Conservation (phyloP, 2,888 invertebrate genomes). For the Coleophora deauratella region DNA sequence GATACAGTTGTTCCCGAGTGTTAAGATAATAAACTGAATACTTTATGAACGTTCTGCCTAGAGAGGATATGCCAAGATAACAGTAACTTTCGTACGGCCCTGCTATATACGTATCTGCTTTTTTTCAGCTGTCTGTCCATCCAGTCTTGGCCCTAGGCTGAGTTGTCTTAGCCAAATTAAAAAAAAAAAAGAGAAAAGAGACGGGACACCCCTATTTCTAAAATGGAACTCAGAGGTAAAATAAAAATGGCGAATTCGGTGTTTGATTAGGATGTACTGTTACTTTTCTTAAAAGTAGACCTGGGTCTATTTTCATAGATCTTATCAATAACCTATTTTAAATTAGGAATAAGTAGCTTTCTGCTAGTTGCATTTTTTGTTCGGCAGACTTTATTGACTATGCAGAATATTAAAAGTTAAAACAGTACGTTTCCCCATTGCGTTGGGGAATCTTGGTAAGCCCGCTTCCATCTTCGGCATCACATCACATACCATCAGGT, state of each 20-base stretch:
- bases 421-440: no score
- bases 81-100: slow-evolving; percentile 73
- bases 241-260: slow-evolving; percentile 3
- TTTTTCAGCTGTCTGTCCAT: slow-evolving; percentile 40
- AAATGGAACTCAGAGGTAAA: slow-evolving; percentile 18
- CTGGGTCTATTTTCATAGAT: no score
- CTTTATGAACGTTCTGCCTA: slow-evolving; percentile 69
- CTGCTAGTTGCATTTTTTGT: no score
- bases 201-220: slow-evolving; percentile 19
- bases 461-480: no score
- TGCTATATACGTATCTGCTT: slow-evolving; percentile 33
- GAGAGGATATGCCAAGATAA: slow-evolving; percentile 76
- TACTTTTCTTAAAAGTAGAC: no score
- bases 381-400: no score
- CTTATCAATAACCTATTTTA: no score
- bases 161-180: slow-evolving; percentile 40
- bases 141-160: slow-evolving; percentile 39
- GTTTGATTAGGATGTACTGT: no score
- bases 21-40: slow-evolving; percentile 56
- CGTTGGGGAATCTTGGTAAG: no score
- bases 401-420: no score
- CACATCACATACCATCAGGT: no score
- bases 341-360: no score
- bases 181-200: slow-evolving; percentile 28
- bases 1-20: slow-evolving; percentile 41